Evolutionary conservation across 2,888 invertebrate species (phyloP).

Genomic region (Mimachlamys varia): DNA sequence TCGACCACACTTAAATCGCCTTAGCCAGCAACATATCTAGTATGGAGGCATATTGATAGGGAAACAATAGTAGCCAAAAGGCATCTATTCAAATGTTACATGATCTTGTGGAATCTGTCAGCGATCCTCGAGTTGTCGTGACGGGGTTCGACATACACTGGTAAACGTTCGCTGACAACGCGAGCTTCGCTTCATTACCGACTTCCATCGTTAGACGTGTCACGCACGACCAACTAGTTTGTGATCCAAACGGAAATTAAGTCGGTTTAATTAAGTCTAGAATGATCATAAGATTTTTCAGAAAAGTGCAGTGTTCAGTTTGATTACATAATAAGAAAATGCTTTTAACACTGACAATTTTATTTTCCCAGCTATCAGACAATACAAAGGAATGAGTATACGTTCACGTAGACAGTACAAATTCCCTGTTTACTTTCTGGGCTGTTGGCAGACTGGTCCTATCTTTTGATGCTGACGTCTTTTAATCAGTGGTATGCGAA

Average conservation of each 20-base stretch:
- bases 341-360: not conserved
- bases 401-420: too few species aligned
- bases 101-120: constrained; percentile 10
- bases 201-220: not conserved
- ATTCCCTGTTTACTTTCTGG: too few species aligned
- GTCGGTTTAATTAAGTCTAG: constrained; percentile 20
- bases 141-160: not conserved
- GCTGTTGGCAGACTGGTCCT: too few species aligned
- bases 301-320: not conserved
- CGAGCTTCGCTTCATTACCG: not conserved
- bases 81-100: not conserved
- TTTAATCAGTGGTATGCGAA: too few species aligned
- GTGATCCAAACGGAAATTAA: not conserved
- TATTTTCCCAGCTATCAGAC: too few species aligned
- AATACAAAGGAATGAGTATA: too few species aligned
- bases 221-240: not conserved
- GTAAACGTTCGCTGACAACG: not conserved
- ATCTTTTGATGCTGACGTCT: too few species aligned
- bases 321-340: not conserved
- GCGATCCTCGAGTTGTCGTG: not conserved
- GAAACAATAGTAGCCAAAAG: not conserved
- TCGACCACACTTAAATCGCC: not conserved
- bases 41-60: constrained; percentile 6
- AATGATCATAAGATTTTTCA: not conserved
- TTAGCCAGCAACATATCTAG: not conserved